Percentiles rank a stretch among this genome's conserved stretches.
Evolutionary conservation across 2,113 vertebrate species (phyloP).

Genomic region (Glaucidium brasilianum): DNA sequence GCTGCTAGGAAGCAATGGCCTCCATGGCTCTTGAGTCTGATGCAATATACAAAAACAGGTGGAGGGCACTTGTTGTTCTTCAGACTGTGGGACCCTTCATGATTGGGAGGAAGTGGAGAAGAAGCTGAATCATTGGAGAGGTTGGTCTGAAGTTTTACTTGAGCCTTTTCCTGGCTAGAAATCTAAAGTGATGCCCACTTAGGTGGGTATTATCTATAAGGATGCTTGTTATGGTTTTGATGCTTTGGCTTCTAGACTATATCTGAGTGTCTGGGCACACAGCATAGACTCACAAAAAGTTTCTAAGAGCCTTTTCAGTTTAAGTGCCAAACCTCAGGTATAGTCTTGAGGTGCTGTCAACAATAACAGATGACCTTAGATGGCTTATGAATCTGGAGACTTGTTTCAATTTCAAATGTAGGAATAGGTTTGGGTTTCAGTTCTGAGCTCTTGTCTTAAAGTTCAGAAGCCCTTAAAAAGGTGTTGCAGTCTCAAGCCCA

Average conservation of each 20-base stretch:
- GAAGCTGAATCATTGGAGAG: not conserved
- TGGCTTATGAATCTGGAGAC: not conserved
- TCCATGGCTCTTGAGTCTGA: not conserved
- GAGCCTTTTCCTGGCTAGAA: not conserved
- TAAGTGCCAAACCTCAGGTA: not conserved
- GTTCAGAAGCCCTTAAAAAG: not conserved
- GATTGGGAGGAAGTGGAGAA: not conserved
- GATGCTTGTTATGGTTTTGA: not conserved
- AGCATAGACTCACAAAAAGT: not conserved
- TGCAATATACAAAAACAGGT: not conserved
- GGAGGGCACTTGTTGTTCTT: rapidly evolving
- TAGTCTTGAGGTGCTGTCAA: not conserved
- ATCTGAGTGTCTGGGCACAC: not conserved
- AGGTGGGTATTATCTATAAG: not conserved
- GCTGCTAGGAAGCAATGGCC: not conserved
- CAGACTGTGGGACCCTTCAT: rapidly evolving
- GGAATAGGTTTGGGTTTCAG: not conserved
- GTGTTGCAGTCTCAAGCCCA: not conserved
- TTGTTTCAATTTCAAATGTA: constrained; percentile 1
- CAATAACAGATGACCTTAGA: not conserved
- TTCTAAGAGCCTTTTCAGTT: not conserved
- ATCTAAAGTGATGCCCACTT: not conserved
- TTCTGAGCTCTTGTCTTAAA: not conserved
- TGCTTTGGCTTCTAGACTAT: not conserved
- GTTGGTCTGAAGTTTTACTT: not conserved